These are phyloP conservation scores for Meghimatium bilineatum DNA, from an alignment of 2,888 invertebrate species.

Conservation along the genomic window DNA sequence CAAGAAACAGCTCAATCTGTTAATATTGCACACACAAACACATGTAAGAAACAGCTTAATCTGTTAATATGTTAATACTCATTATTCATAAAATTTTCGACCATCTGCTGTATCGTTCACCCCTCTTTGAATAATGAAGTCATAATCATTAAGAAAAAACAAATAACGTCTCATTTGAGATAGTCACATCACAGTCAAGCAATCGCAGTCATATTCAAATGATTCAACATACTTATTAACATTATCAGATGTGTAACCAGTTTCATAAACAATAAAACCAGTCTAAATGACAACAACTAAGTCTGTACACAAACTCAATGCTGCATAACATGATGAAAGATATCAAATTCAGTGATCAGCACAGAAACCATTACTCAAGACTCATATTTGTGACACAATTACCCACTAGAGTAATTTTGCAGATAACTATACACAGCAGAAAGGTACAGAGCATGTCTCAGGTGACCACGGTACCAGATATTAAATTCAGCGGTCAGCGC, in stretches of 20 bases:
- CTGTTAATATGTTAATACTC: background rate
- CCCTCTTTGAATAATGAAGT: background rate
- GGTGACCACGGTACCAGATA: too few species aligned
- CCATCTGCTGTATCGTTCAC: background rate
- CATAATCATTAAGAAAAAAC: background rate
- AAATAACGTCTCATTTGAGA: background rate
- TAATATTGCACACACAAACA: background rate
- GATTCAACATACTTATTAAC: background rate
- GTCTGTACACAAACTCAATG: too few species aligned
- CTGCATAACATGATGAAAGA: too few species aligned
- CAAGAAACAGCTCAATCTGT: too few species aligned
- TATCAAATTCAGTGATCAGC: too few species aligned
- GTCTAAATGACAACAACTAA: background rate
- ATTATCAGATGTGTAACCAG: background rate
- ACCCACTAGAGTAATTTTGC: too few species aligned
- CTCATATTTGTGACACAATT: too few species aligned
- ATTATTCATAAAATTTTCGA: background rate
- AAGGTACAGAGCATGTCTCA: too few species aligned
- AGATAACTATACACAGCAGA: too few species aligned
- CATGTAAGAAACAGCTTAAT: background rate
- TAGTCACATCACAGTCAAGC: slow-evolving; percentile 1
- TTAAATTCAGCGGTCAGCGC: too few species aligned
- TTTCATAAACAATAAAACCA: background rate
- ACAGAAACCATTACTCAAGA: too few species aligned
- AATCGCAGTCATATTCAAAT: background rate